Evolutionary conservation across 2,113 vertebrate species (phyloP).

Genomic region (Tachuris rubrigastra): DNA sequence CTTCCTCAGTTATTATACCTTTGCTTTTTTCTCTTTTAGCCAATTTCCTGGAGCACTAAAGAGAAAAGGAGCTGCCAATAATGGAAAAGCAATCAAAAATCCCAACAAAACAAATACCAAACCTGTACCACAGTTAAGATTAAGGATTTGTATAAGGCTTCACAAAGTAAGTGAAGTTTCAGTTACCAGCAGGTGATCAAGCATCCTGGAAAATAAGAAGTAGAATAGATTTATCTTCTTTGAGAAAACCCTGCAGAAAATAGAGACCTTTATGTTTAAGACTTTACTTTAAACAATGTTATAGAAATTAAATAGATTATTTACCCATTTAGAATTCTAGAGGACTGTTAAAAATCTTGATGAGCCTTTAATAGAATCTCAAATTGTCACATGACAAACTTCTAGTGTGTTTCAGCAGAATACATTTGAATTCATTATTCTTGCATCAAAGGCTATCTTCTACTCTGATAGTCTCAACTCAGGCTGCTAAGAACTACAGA

Average conservation of each 20-base stretch:
- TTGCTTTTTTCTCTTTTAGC: background rate
- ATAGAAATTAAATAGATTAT: background rate
- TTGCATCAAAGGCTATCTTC: background rate
- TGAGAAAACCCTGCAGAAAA: background rate
- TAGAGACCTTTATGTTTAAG: background rate
- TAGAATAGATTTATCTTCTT: background rate
- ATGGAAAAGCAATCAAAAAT: background rate
- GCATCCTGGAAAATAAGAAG: background rate
- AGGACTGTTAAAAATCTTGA: background rate
- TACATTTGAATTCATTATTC: background rate
- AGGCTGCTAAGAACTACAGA: background rate
- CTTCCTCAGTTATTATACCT: background rate
- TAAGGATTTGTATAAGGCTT: background rate
- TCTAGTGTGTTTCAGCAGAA: background rate
- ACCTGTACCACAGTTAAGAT: background rate
- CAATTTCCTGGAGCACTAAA: background rate
- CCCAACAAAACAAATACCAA: background rate
- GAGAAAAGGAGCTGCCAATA: background rate
- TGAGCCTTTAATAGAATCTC: background rate
- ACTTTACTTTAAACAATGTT: background rate
- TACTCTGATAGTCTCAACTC: background rate
- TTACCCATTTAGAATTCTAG: background rate
- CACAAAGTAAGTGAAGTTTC: background rate
- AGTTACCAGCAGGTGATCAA: background rate
- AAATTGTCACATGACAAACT: background rate